Base-by-base conservation (phyloP, 2,888 invertebrate genomes). In the Elmis aenea region DNA sequence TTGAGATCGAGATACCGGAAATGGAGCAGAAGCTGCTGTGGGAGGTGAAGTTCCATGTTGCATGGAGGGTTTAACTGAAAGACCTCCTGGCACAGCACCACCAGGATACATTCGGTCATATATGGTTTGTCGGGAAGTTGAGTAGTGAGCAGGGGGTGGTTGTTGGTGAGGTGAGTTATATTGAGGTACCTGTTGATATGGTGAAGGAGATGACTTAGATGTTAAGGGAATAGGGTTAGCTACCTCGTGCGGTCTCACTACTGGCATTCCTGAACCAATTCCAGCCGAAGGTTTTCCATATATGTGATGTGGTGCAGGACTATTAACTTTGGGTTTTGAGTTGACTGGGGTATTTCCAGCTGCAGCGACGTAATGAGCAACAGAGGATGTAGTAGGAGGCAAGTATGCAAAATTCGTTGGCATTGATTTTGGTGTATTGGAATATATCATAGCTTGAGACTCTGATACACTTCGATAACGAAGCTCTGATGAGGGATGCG, bases 291-390 rank as follows among this genome's bases (percentile, higher is more conserved):
- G 71, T 44, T 83, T 85, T 27, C 83, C 83, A 61, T 85, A 85
- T 42, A 85, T 79, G 58, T 83, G 83, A 31, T 79, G 81, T 26
- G 85, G 85, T 35, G 85, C 84, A 1, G 85, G 85, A 59, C 83
- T 83, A 54, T 83, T 84, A 26, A 85, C 85, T 68, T 82, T 81
- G 10, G 78, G 77, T 54, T 78, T 80, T 24, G 70, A 68, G 31
- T 71, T 73, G 26, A 72, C 70, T 37, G 68, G 64, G 37, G 58
- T 52, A 10, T 69, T 73, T 48, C 75, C 72, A 50, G 72, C 64
- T 57, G 72, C 59, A 4, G 67, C 62, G n/a, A n/a, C n/a, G 65
- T 73, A 55, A 61, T 73, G 52, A 56, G 75, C 58, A 66, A 76
- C 62, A 51, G 77, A 61, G 57, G 74, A 62, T 3, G 59, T 50